phyloP scores from a whole-genome alignment of 2,888 invertebrate species.

The Himalopsyche kuldschensis region DNA sequence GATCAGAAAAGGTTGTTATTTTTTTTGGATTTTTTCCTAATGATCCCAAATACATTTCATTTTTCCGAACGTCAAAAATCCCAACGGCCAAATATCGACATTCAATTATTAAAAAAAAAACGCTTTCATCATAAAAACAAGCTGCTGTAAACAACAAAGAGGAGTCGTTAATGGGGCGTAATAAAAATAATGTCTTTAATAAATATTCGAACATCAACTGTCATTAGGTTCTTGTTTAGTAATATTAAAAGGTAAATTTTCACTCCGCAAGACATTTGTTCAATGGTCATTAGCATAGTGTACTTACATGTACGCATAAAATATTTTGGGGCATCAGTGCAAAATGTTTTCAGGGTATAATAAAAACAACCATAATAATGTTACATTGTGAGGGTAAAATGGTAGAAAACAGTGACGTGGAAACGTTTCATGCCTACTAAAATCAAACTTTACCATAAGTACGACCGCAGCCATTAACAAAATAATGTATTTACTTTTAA shows the following conservation, averaged over 20 bases:
- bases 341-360: background rate
- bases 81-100: background rate
- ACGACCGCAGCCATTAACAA: no score
- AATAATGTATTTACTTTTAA: no score
- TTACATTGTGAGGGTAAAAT: background rate
- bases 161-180: background rate
- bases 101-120: background rate
- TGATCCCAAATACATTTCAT: background rate
- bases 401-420: background rate
- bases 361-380: background rate
- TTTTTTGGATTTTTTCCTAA: background rate
- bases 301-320: background rate
- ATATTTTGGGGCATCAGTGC: constrained; percentile 1
- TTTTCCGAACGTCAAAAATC: background rate
- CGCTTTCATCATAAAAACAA: constrained; percentile 1
- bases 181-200: constrained; percentile 1
- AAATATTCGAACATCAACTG: background rate
- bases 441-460: no score
- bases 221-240: background rate
- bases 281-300: background rate
- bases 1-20: background rate
- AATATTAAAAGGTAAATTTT: constrained; percentile 1
- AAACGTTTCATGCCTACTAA: background rate
- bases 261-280: constrained; percentile 1
- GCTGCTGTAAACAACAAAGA: constrained; percentile 1